Conservation (phyloP, 1,140 invertebrate genomes). For the Ectropis grisescens region DNA sequence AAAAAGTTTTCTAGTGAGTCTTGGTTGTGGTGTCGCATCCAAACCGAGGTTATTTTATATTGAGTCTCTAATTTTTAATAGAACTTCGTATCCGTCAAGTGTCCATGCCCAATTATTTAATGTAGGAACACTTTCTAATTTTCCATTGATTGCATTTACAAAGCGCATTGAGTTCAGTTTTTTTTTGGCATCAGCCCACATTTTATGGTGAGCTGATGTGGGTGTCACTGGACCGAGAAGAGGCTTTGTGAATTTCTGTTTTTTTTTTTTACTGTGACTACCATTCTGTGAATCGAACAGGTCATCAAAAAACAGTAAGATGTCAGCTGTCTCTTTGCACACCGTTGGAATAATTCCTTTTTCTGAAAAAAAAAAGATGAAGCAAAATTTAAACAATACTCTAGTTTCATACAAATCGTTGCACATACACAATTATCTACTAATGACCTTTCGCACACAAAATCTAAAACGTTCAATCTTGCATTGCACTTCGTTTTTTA, state of each 20-base stretch:
- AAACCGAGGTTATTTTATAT: slow-evolving; percentile 12
- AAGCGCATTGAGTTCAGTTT: slow-evolving; percentile 22
- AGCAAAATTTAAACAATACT: too few relatives aligned
- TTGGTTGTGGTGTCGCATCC: slow-evolving; percentile 21
- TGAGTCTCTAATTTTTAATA: slow-evolving; percentile 9
- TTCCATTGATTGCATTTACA: slow-evolving; percentile 5
- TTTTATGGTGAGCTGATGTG: slow-evolving; percentile 12
- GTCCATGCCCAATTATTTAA: slow-evolving; percentile 30
- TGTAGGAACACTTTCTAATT: slow-evolving; percentile 18
- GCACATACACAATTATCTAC: too few relatives aligned
- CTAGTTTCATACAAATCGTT: too few relatives aligned
- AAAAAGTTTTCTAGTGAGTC: slow-evolving; percentile 20
- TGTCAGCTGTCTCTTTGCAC: slow-evolving; percentile 6
- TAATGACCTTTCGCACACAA: too few relatives aligned
- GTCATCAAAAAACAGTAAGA: slow-evolving; percentile 14
- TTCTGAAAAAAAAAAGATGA: slow-evolving; percentile 17
- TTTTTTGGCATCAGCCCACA: slow-evolving; percentile 20
- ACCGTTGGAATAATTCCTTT: slow-evolving; percentile 9
- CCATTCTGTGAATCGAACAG: slow-evolving; percentile 18
- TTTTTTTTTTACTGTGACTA: slow-evolving; percentile 1
- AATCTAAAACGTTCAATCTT: too few relatives aligned
- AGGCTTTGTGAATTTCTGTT: neutral
- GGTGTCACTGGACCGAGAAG: neutral
- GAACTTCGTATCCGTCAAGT: slow-evolving; percentile 23
- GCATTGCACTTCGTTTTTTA: too few relatives aligned